Conservation (phyloP, 2,888 invertebrate genomes). For the Gymnoscelis rufifasciata region DNA sequence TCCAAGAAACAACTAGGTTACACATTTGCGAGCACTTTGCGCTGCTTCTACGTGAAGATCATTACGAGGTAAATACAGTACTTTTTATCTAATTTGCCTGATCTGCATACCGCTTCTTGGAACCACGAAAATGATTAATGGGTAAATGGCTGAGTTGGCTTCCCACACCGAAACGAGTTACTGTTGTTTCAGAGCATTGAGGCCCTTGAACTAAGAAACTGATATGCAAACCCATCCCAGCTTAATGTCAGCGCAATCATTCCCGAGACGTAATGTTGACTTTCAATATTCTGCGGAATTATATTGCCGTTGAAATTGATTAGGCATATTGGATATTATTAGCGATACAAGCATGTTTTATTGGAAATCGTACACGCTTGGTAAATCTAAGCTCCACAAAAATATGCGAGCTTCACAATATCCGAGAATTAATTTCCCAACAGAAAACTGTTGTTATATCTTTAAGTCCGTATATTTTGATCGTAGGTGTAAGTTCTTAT, state of each 20-base stretch:
- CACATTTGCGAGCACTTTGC: conserved; percentile 21
- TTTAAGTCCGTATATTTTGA: too few relatives aligned
- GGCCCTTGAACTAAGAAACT: conserved; percentile 19
- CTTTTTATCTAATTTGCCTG: conserved; percentile 22
- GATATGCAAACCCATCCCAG: conserved; percentile 11
- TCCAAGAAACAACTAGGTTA: conserved; percentile 21
- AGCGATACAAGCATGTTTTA: too few relatives aligned
- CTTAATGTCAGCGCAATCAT: conserved; percentile 2
- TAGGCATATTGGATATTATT: too few relatives aligned
- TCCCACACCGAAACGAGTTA: conserved; percentile 18
- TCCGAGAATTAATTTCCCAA: too few relatives aligned
- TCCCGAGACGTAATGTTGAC: not conserved
- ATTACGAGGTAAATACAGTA: conserved; percentile 21
- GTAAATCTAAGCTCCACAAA: too few relatives aligned
- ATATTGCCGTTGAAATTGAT: not conserved
- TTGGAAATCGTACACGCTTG: too few relatives aligned
- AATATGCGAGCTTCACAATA: too few relatives aligned
- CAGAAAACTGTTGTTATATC: too few relatives aligned
- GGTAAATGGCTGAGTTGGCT: conserved; percentile 20
- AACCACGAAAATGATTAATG: conserved; percentile 26
- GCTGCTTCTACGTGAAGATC: conserved; percentile 20
- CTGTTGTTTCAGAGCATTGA: conserved; percentile 11
- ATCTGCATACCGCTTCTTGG: conserved; percentile 21
- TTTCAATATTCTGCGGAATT: not conserved
- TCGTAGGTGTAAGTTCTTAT: too few relatives aligned